Conservation (phyloP, 2,113 vertebrate genomes). For the Myotis yumanensis region DNA sequence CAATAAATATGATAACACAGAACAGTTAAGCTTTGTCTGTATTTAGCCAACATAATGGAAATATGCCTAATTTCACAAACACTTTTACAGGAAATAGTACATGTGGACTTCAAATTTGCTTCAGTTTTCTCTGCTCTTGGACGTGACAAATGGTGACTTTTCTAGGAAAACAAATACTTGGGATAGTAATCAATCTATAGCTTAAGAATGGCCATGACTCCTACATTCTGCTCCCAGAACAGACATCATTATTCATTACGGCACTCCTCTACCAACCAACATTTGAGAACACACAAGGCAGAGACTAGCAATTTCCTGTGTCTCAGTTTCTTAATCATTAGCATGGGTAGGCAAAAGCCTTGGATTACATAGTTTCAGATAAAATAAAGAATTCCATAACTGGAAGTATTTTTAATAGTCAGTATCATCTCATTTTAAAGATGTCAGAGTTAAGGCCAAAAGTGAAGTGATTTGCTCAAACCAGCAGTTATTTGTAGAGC, state of each 20-base stretch:
- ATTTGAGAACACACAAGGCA: neutral
- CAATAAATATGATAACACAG: conserved; percentile 42
- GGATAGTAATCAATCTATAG: neutral
- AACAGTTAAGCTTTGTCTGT: conserved; percentile 5
- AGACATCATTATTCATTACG: neutral
- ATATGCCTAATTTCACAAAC: neutral
- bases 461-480: neutral
- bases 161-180: neutral
- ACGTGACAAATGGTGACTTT: neutral
- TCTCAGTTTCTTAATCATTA: neutral
- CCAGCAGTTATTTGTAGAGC: neutral
- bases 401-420: neutral
- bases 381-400: neutral
- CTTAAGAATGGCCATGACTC: neutral
- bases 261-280: neutral
- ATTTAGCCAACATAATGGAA: conserved; percentile 23
- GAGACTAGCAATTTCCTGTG: neutral
- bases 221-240: neutral
- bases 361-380: neutral
- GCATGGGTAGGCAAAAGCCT: neutral
- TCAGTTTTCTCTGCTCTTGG: neutral
- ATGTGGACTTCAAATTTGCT: neutral
- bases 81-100: neutral
- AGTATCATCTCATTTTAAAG: neutral
- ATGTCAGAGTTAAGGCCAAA: neutral